Base-by-base conservation (phyloP, 1,140 invertebrate species). In the Halyomorpha halys region DNA sequence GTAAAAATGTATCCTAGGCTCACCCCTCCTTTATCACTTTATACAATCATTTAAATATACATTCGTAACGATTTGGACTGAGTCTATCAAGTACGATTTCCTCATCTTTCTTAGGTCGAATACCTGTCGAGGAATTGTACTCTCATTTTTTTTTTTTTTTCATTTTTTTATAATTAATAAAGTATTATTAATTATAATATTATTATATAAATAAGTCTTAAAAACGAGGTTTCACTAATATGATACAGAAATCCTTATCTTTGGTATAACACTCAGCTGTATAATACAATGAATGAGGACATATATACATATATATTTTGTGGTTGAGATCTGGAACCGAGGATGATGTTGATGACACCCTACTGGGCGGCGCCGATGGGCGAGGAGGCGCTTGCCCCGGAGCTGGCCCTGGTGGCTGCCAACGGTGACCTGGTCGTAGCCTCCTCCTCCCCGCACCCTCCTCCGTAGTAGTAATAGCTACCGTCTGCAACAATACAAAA, bases 391-490 rank as follows among this genome's bases (percentile, higher is more conserved):
- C 82, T 83, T 4, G 82, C 83, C 27, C 84, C 75, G 44, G 83
- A 86, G 72, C 84, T 86, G 3, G 84, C 84, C 59, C 84, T 73
- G 3, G 84, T 86, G 25, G 84, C 84, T 25, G 84, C 84, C 64
- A 86, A 72, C 49, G 84, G 84, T 49, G 83, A 85, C 45, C 83
- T 78, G 64, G 72, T 77, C 11, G 79, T 78, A 62, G 73, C 71
- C 64, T 69, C 74, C 77, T 64, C 73, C 71, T 64, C 69, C 73
- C 71, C 23, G 19, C 51, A 61, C 19, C 60, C 63, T 53, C 39
- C 64, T 54, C 30, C 82, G 68, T 85, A 85, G 71, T 84, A 84
- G 71, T 83, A 84, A 49, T 82, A 78, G 2, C 34, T 39, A 11
- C 34, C 34, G 34, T 39, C 34, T 39, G 34, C 34, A 39, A 39